These are phyloP conservation scores for Trachymyrmex cornetzi DNA, from an alignment of 1,140 invertebrate genomes.

Conservation along the genomic window DNA sequence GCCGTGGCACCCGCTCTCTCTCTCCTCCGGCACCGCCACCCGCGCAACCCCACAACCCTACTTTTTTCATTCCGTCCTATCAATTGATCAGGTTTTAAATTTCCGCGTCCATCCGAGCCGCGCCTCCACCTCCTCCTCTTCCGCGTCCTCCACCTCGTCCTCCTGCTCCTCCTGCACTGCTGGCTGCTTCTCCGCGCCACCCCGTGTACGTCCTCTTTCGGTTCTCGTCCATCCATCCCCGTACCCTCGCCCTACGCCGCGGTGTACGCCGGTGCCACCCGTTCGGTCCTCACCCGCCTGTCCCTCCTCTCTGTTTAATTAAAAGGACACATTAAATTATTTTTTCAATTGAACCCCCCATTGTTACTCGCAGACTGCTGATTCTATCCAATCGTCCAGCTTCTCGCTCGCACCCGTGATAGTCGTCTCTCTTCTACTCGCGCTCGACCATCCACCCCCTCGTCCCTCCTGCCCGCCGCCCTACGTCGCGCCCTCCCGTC, in stretches of 20 bases:
- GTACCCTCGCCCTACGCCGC: constrained; percentile 68
- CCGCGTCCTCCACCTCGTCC: constrained; percentile 72
- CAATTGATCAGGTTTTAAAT: constrained; percentile 88
- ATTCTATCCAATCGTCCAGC: constrained; percentile 84
- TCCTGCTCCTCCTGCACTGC: constrained; percentile 66
- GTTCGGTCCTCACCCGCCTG: constrained; percentile 77
- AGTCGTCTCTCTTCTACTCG: constrained; percentile 63
- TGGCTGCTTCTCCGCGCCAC: constrained; percentile 68
- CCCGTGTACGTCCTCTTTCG: constrained; percentile 67
- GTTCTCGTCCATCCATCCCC: constrained; percentile 72
- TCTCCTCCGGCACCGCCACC: constrained; percentile 70
- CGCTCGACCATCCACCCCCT: constrained; percentile 16
- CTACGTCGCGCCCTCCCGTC: constrained; percentile 60
- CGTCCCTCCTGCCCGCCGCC: constrained; percentile 37
- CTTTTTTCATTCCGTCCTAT: constrained; percentile 87
- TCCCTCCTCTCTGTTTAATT: constrained; percentile 86
- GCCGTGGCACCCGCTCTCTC: constrained; percentile 73
- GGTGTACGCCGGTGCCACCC: constrained; percentile 68
- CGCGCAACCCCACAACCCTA: constrained; percentile 85
- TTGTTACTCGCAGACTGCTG: constrained; percentile 86
- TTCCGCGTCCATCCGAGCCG: constrained; percentile 85
- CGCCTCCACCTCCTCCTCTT: constrained; percentile 79
- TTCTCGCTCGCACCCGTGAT: constrained; percentile 69
- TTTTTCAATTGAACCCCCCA: constrained; percentile 87
- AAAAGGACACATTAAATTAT: constrained; percentile 87